Evolutionary conservation across 2,888 invertebrate genomes (phyloP), one percentile per base, ranked within the genome.

Genomic region (Drosophila austrosaltans): DNA sequence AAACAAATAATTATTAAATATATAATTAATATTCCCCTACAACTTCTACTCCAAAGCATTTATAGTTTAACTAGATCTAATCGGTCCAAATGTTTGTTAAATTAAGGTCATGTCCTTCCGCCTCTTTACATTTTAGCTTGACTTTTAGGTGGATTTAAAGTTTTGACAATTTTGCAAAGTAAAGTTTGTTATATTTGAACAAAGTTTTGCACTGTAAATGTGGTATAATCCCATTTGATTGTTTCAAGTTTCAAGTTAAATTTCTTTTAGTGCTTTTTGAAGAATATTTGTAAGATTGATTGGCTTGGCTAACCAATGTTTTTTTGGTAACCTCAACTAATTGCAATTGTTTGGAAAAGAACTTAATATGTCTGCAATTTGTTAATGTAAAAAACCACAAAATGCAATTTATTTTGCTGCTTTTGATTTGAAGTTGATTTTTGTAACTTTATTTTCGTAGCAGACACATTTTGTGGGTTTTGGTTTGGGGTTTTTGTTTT

Each of bases 301-400:
- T 70, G 42, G 57, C 53, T 7, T 7, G 72, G 61, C 48, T 53
- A 72, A 53, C 72, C 72, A 32, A 40, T 57, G 61, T 60, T 54
- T 32, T 60, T 54, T 32, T 42, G 36, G 22, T 12, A 36, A 42
- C 60, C 68, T 40, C 66, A 61, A 80, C 57, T 73, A 62, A 59
- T 57, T 59, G 77, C 72, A 68, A 54, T 69, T 69, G 66, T 58
- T 68, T 73, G 48, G 48, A 44, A 53, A 25, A 62, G 57, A 53
- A 66, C 63, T 56, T 67, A 53, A 76, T 63, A 63, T 42, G 70
- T 66, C 54, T 62, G 61, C 69, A 68, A 80, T 80, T 80, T 72
- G 61, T 58, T 61, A 72, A 70, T 70, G 70, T 59, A 44, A 12
- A 59, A 64, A 22, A 16, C 64, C 70, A 6, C 70, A 70, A 70